phyloP scores from a whole-genome alignment of 1,140 invertebrate genomes.

The Drosophila pectinifera region DNA sequence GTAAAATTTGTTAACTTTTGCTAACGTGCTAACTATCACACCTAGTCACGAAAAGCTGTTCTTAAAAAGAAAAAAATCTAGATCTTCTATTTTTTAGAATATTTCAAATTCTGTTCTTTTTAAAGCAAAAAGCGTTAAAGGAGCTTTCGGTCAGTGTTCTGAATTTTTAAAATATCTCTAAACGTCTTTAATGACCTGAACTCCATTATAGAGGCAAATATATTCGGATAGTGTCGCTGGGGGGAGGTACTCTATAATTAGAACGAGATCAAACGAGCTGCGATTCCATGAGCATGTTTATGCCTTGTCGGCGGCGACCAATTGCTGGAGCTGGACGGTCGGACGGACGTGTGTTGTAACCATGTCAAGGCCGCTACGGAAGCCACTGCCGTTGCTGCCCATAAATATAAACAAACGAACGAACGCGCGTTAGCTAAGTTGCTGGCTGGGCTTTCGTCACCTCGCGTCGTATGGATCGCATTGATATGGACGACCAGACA shows the following conservation, averaged over 20 bases:
- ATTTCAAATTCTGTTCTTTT: neutral
- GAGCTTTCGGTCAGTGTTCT: neutral
- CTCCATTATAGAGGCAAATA: slow-evolving; percentile 8
- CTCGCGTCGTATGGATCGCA: slow-evolving; percentile 19
- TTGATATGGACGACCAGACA: slow-evolving; percentile 50
- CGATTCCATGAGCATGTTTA: slow-evolving; percentile 39
- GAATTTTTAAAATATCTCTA: neutral
- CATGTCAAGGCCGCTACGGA: slow-evolving; percentile 72
- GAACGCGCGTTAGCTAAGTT: slow-evolving; percentile 5
- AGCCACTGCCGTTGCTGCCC: slow-evolving; percentile 36
- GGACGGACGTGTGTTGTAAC: slow-evolving; percentile 60
- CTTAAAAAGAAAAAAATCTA: neutral
- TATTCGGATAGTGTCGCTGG: slow-evolving; percentile 11
- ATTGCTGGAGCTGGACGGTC: slow-evolving; percentile 24
- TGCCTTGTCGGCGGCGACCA: slow-evolving; percentile 38
- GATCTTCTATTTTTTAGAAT: neutral
- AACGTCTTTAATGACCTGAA: neutral
- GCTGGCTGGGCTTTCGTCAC: slow-evolving; percentile 33
- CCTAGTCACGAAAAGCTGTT: neutral
- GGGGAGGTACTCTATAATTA: slow-evolving; percentile 43
- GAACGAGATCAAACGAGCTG: slow-evolving; percentile 49
- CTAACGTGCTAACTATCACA: slow-evolving; percentile 2
- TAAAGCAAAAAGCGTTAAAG: no score
- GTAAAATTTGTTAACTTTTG: neutral
- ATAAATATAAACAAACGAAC: slow-evolving; percentile 31